Evolutionary conservation across 2,797 vertebrate species (phyloP).

Genomic region (Pseudochirops corinnae): DNA sequence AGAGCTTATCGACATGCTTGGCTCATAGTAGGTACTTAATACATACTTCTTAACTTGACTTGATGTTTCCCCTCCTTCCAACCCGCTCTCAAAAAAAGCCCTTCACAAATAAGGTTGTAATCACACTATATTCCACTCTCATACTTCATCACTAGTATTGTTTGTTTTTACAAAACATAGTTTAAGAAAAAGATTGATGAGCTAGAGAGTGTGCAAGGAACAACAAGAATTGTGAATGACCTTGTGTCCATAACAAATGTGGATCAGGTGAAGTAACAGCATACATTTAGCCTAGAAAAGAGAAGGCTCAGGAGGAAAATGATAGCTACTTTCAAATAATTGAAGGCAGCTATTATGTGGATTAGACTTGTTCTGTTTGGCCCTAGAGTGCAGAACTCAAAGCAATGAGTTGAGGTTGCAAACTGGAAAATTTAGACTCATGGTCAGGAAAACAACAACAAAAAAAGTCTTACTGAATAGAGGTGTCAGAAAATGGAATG

Average conservation of each 20-base stretch:
- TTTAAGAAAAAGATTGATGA: neutral
- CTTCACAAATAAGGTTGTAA: neutral
- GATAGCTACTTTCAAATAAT: neutral
- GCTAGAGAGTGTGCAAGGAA: neutral
- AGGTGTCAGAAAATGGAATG: no score
- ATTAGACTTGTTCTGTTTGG: neutral
- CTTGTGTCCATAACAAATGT: neutral
- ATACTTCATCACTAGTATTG: neutral
- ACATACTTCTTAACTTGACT: neutral
- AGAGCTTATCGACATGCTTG: neutral
- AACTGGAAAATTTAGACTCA: neutral
- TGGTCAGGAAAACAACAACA: neutral
- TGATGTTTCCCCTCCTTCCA: no score
- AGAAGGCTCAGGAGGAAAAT: neutral
- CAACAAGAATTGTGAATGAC: neutral
- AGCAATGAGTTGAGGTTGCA: neutral
- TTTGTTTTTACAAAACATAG: neutral
- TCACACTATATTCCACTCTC: neutral
- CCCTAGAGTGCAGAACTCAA: neutral
- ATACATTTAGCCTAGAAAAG: neutral
- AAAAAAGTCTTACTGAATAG: no score
- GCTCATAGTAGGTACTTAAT: no score
- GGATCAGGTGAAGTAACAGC: neutral
- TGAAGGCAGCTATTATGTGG: neutral
- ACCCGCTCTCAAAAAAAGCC: neutral